Base-by-base conservation (phyloP, 2,797 vertebrate species). In the Acanthornis magna region DNA sequence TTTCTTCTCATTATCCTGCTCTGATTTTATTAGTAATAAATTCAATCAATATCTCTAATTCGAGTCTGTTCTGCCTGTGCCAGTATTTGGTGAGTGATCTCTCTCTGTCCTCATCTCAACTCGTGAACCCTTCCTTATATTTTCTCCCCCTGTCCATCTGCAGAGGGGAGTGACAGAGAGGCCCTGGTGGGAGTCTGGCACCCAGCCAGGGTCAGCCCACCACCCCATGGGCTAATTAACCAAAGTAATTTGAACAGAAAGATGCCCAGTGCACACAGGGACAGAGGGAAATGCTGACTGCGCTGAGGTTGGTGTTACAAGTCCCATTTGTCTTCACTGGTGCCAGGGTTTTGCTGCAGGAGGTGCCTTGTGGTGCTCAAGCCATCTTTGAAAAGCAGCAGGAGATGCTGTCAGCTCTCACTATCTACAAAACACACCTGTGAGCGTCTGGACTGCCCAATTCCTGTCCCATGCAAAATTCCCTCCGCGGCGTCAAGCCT, bases 51-150 rank as follows among this genome's bases (percentile, higher is more conserved):
- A 17, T 48, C 65, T 54, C 48, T 5, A 53, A 47, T 53, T 54
- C 0, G 1, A 68, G 20, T n/a, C 40, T 77, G 14, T 30, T 25
- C 17, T 70, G 11, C 48, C 30, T 0, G 0, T 47, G 30, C n/a
- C 3, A 2, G 5, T 11, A n/a, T 13, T 47, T 34, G 27, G 14
- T 53, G 34, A 62, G 55, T 62, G 34, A 9, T 25, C 6, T 61
- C 29, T n/a, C 19, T 61, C 34, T 34, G 21, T 34, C 48, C 9
- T 48, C 42, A 54, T 20, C 40, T 76, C 54, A 47, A 11, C n/a
- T 14, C 16, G 6, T 18, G 20, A 48, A 30, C 25, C 51, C 9
- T 86, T 54, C 40, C 20, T 22, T 21, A 0, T 12, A 40, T 77
- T 77, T 62, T 14, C 30, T 9, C 16, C 20, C 20, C 11, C 25